Percentiles rank a stretch among this genome's conserved stretches.
Evolutionary conservation across 2,113 vertebrate genomes (phyloP).

Genomic region (Girardinichthys multiradiatus): DNA sequence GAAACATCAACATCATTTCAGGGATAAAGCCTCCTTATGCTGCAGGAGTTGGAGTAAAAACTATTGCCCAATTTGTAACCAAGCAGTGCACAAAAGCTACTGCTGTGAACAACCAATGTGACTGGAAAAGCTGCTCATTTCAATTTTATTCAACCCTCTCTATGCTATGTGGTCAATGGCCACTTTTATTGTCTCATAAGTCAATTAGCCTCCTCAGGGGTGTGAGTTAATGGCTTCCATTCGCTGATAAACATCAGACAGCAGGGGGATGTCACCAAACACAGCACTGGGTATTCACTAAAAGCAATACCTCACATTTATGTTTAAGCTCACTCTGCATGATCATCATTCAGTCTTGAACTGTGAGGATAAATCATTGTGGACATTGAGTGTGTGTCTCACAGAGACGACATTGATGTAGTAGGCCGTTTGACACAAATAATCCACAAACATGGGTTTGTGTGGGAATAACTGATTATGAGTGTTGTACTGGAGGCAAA

Average conservation of each 20-base stretch:
- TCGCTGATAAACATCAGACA: conserved; percentile 66
- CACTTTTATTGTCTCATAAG: conserved; percentile 74
- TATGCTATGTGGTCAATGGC: conserved; percentile 52
- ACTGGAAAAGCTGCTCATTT: conserved; percentile 36
- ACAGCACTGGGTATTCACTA: conserved; percentile 14
- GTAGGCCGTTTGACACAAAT: conserved; percentile 17
- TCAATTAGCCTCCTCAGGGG: conserved; percentile 66
- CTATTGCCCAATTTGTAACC: conserved; percentile 32
- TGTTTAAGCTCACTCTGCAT: conserved; percentile 15
- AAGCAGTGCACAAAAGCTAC: conserved; percentile 22
- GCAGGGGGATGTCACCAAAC: conserved; percentile 47
- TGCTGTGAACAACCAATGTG: conserved; percentile 42
- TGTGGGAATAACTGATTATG: conserved; percentile 7
- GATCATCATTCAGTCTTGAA: conserved; percentile 8
- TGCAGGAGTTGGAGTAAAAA: conserved; percentile 10
- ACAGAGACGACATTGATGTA: conserved; percentile 3
- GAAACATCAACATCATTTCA: conserved; percentile 34
- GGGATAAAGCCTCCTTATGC: conserved; percentile 19
- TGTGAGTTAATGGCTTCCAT: conserved; percentile 60
- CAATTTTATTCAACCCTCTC: conserved; percentile 27
- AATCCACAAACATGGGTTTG: conserved; percentile 21
- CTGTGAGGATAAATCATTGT: conserved; percentile 11
- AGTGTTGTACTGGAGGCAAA: conserved; percentile 4
- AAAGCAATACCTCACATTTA: conserved; percentile 31
- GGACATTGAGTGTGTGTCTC: conserved; percentile 3